These are phyloP conservation scores for Elephantulus edwardii DNA, from an alignment of 2,113 vertebrate species.

Conservation along the genomic window DNA sequence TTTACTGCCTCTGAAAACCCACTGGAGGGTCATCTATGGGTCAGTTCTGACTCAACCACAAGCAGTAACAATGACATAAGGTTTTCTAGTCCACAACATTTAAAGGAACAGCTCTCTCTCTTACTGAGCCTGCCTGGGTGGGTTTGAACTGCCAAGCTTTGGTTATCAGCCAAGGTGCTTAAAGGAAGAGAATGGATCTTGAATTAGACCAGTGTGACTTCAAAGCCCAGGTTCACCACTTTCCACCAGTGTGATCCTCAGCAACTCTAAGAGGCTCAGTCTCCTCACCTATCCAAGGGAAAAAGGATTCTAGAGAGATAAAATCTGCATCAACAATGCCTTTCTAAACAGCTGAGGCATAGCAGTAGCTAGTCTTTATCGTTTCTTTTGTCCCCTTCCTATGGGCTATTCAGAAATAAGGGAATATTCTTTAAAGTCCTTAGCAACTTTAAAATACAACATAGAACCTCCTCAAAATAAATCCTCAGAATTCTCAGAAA, in stretches of 20 bases:
- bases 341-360: neutral
- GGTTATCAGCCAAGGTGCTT: neutral
- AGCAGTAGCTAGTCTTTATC: neutral
- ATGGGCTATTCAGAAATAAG: neutral
- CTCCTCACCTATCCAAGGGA: neutral
- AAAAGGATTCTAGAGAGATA: neutral
- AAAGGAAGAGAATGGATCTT: neutral
- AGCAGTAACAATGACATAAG: no score
- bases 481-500: constrained; percentile 1
- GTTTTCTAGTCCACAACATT: neutral
- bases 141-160: neutral
- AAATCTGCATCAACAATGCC: neutral
- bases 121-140: neutral
- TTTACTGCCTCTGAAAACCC: no score
- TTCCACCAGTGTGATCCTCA: neutral
- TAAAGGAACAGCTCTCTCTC: neutral
- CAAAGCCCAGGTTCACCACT: neutral
- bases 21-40: no score
- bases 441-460: neutral
- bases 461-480: neutral
- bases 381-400: neutral
- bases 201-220: neutral
- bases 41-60: no score
- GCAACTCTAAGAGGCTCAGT: neutral
- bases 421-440: neutral